phyloP scores from a whole-genome alignment of 1,140 invertebrate species.

The Spodoptera frugiperda region DNA sequence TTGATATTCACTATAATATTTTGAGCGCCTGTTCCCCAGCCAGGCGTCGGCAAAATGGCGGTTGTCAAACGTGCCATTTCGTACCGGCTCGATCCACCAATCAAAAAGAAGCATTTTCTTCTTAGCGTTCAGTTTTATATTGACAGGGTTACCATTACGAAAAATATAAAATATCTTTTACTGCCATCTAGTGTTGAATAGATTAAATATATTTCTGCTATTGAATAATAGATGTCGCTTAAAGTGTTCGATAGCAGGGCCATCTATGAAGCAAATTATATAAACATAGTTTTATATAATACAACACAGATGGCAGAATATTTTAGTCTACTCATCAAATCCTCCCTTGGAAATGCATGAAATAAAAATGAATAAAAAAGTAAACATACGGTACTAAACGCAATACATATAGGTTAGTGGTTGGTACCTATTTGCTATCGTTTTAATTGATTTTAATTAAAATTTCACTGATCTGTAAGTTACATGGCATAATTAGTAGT shows the following conservation, averaged over 20 bases:
- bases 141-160: conserved; percentile 64
- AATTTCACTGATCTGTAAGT: too few species aligned
- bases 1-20: conserved; percentile 60
- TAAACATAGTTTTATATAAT: background rate
- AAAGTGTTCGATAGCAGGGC: background rate
- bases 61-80: conserved; percentile 53
- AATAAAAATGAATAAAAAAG: too few species aligned
- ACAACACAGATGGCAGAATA: conserved; percentile 27
- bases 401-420: too few species aligned
- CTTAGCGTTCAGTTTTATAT: conserved; percentile 73
- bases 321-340: background rate
- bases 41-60: conserved; percentile 74
- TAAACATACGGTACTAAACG: too few species aligned
- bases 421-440: too few species aligned
- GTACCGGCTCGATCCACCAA: conserved; percentile 68
- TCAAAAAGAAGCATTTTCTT: conserved; percentile 74
- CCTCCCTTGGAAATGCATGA: too few species aligned
- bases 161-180: conserved; percentile 35
- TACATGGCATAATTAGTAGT: too few species aligned
- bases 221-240: conserved; percentile 52
- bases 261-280: background rate
- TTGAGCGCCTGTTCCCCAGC: conserved; percentile 33
- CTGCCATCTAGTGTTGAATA: conserved; percentile 52
- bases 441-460: too few species aligned
- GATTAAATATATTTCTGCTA: conserved; percentile 20